phyloP scores from a whole-genome alignment of 2,113 vertebrate genomes.

The Baryphthengus martii region DNA sequence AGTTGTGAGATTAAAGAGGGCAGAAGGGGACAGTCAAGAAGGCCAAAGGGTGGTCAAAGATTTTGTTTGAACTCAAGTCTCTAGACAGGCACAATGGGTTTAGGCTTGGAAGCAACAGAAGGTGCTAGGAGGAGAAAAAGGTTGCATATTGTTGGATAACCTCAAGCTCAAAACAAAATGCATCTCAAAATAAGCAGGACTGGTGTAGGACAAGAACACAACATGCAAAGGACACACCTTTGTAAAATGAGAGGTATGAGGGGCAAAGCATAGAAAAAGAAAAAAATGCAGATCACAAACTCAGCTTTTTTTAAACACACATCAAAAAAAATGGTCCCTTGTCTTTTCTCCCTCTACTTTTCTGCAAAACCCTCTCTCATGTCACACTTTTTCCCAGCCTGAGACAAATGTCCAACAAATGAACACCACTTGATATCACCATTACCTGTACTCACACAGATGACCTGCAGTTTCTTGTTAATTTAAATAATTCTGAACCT shows the following conservation, averaged over 20 bases:
- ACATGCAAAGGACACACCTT: accelerated
- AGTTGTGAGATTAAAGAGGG: background rate
- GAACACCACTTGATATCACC: background rate
- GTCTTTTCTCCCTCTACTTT: background rate
- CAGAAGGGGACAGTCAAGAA: background rate
- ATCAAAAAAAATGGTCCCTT: background rate
- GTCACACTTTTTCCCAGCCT: background rate
- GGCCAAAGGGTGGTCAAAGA: background rate
- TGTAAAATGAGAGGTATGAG: background rate
- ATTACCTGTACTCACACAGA: background rate
- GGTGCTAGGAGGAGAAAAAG: background rate
- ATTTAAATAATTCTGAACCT: background rate
- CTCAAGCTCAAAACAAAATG: background rate
- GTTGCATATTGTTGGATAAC: background rate
- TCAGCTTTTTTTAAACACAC: background rate
- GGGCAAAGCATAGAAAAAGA: background rate
- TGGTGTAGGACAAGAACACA: background rate
- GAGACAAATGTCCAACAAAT: background rate
- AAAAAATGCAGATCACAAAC: accelerated
- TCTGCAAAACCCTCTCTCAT: background rate
- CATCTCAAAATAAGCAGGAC: background rate
- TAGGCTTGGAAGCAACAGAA: background rate
- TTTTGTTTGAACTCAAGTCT: background rate
- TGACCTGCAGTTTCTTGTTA: background rate
- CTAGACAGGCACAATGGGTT: background rate